Base-by-base conservation (phyloP, 2,888 invertebrate genomes). In the Polydrusus pterygomalis region DNA sequence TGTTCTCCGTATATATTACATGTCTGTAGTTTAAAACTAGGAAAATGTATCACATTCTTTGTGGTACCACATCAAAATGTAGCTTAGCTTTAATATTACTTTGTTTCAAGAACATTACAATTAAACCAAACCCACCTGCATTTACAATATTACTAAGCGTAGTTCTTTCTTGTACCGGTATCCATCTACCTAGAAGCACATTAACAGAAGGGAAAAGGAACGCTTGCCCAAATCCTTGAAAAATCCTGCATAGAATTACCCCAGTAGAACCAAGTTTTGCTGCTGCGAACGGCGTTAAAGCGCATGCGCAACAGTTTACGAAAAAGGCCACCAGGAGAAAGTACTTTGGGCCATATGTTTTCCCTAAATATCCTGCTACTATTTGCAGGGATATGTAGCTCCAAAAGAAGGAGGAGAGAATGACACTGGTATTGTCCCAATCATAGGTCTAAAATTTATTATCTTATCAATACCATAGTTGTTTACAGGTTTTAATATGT, bases 321-420 rank as follows among this genome's bases (percentile, higher is more conserved):
- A 93, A 88, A 20, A 58, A n/a, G 0, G 92, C 88, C 0, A 88
- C 83, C 0, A 89, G 87, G 15, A 93, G 87, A 13, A 96, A 89
- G 67, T 90, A 88, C 84, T 94, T 94, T 0, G 94, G 94, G 0
- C 97, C 96, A 84, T 92, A 92, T 6, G 89, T 89, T 81, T 93
- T 92, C 0, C 95, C 94, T 62, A 97, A 85, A 77, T 93, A 58
- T 11, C 54, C 65, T 9, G 70, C 68, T 10, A 70, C 17, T 13
- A 75, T 6, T 25, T 75, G 64, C 6, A 60, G 34, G 9, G 49
- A 25, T 0, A 94, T 89, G 84, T 95, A 95, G 1, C 95, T 95
- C 94, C 94, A 93, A 86, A 94, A 94, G 86, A 95, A 95, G 0
- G 95, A 93, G 9, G 94, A 94, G 8, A 94, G 87, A 45, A 95